A percentile compares a stretch with the other conserved stretches of the same genome.
phyloP scores from a whole-genome alignment of 2,113 vertebrate genomes.

The Vulpes vulpes region DNA sequence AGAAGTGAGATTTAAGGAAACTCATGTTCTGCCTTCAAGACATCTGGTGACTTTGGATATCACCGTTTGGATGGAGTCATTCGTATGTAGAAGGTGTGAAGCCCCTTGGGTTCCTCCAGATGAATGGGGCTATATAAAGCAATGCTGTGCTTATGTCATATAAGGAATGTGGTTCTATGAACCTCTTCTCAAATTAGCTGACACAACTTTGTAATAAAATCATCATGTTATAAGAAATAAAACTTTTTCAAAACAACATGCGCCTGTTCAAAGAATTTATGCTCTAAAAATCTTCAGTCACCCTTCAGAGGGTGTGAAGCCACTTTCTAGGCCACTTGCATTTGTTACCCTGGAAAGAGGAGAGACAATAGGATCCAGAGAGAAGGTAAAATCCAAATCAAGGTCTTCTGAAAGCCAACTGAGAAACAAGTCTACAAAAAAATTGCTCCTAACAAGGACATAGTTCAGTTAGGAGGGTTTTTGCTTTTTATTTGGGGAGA shows the following conservation, averaged over 20 bases:
- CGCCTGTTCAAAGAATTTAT: neutral
- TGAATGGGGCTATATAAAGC: neutral
- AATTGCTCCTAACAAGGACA: neutral
- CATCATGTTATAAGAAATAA: neutral
- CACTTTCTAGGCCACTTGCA: neutral
- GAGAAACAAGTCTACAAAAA: neutral
- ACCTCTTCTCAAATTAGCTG: neutral
- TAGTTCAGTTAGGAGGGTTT: neutral
- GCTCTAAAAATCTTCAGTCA: neutral
- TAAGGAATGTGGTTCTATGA: neutral
- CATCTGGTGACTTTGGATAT: neutral
- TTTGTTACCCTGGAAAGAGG: neutral
- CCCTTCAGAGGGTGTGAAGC: neutral
- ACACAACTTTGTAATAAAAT: neutral
- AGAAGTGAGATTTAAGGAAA: neutral
- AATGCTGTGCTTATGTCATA: neutral
- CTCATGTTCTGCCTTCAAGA: neutral
- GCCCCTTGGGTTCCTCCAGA: neutral
- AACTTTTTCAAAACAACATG: neutral
- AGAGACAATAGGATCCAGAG: neutral
- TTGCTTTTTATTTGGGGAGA: neutral
- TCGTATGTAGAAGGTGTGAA: neutral
- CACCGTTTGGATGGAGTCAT: neutral
- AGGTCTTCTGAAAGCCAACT: neutral
- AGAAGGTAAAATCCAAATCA: neutral